Evolutionary conservation across 2,888 invertebrate genomes (phyloP), one percentile per base, ranked within the genome.

Genomic region (Trichogramma evanescens): DNA sequence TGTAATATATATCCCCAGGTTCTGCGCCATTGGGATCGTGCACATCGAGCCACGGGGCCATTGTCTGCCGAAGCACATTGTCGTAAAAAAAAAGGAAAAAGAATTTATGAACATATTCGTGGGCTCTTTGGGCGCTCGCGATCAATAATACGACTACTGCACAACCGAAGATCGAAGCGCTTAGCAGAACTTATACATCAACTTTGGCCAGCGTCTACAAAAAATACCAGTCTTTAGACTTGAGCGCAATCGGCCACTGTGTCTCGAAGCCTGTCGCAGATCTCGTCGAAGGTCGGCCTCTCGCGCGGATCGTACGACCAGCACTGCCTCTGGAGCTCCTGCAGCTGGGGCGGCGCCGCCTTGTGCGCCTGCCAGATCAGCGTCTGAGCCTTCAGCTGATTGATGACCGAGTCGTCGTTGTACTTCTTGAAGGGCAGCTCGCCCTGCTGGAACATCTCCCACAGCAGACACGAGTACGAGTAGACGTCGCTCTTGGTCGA

Each of bases 401-500:
- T 79, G 50, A 89, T 66, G 9, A 93, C 86, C 0, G 88, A 86
- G 62, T 88, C 89, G 73, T 93, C 91, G 67, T 87, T 87, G 67
- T 88, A 77, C 68, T 88, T 88, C 9, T 85, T 83, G 72, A 90
- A 88, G 0, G 92, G 92, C 67, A 91, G 73, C 68, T 89, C 88
- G 9, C 88, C 91, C 72, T 89, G 86, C 66, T 86, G 84, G 76
- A 91, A 89, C 65, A 95, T 86, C 80, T 96, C 96, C 93, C 93
- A 95, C 38, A 92, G 83, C 9, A 94, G 84, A 26, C 90, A 91
- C 0, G 90, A 94, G 74, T 89, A 95, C 67, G 95, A 89, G 80
- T 93, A 96, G 0, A 94, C 90, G 78, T 96, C 96, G 71, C 93
- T 93, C 75, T 95, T 95, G 50, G 91, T 90, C 9, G 95, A 93